Evolutionary conservation across 2,888 invertebrate species (phyloP).

Genomic region (Rosalia funebris): DNA sequence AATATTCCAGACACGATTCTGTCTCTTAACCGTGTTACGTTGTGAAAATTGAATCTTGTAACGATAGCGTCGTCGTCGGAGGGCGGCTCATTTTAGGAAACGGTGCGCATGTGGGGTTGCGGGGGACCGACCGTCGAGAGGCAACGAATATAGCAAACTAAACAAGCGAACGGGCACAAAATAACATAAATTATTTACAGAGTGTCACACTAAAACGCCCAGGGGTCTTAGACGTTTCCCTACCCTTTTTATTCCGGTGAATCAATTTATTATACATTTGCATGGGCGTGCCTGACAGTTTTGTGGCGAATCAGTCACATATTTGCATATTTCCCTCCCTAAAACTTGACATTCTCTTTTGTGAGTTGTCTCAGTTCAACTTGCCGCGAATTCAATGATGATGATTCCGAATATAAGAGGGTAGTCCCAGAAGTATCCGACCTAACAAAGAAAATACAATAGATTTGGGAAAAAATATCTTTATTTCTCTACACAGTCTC

Average conservation of each 20-base stretch:
- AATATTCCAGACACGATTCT: constrained; percentile 62
- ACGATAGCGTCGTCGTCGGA: constrained; percentile 56
- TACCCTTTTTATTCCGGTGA: constrained; percentile 1
- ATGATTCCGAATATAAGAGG: too few relatives aligned
- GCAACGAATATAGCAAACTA: constrained; percentile 53
- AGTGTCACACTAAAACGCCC: constrained; percentile 22
- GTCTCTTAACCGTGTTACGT: constrained; percentile 62
- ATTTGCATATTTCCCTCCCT: too few relatives aligned
- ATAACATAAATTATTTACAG: constrained; percentile 50
- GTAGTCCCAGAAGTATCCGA: too few relatives aligned
- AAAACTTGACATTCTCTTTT: too few relatives aligned
- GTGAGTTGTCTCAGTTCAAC: too few relatives aligned
- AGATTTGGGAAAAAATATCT: too few relatives aligned
- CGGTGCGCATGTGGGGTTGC: constrained; percentile 41
- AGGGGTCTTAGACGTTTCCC: constrained; percentile 5
- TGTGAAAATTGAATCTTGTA: constrained; percentile 62
- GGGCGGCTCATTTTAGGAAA: constrained; percentile 55
- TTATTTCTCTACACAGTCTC: too few relatives aligned
- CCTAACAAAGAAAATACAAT: too few relatives aligned
- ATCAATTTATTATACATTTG: constrained; percentile 19
- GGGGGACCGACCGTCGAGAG: constrained; percentile 40
- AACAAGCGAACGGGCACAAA: constrained; percentile 45
- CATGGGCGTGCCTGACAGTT: not conserved
- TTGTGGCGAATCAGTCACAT: not conserved
- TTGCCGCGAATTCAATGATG: too few relatives aligned